These are phyloP conservation scores for Blomia tropicalis DNA, from an alignment of 2,888 invertebrate species.

Conservation along the genomic window DNA sequence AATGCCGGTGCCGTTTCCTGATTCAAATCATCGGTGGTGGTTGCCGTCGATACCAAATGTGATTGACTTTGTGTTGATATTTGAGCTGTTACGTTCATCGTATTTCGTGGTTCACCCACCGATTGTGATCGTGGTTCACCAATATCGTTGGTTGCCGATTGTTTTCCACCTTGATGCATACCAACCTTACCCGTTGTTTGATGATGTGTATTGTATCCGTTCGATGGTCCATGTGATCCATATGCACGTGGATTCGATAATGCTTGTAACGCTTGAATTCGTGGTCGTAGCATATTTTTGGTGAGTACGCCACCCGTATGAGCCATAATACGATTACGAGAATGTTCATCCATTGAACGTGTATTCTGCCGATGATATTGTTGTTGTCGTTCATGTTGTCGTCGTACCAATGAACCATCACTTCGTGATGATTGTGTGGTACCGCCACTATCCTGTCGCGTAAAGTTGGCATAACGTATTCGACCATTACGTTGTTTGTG, in stretches of 20 bases:
- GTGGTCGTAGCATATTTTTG: not conserved
- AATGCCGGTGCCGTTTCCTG: not conserved
- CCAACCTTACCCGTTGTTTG: not conserved
- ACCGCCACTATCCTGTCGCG: conserved; percentile 18
- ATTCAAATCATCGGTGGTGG: conserved; percentile 22
- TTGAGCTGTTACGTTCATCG: not conserved
- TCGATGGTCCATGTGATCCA: not conserved
- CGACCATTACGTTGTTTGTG: conserved; percentile 24
- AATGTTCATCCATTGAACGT: conserved; percentile 22
- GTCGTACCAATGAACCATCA: conserved; percentile 18
- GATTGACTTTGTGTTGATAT: conserved; percentile 11
- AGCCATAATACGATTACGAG: not conserved
- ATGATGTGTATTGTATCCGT: conserved; percentile 8
- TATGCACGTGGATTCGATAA: not conserved
- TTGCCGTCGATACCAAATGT: conserved; percentile 22
- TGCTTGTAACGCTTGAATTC: not conserved
- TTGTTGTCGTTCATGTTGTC: conserved; percentile 20
- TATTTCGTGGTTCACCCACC: conserved; percentile 11
- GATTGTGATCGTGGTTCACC: conserved; percentile 5
- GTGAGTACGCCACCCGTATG: not conserved
- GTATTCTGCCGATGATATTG: conserved; percentile 13
- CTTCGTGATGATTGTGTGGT: conserved; percentile 15
- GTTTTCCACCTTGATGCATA: not conserved
- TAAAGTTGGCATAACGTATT: conserved; percentile 43
- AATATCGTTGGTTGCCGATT: not conserved